Conservation (phyloP, 2,797 vertebrate genomes). For the Zalophus californianus region DNA sequence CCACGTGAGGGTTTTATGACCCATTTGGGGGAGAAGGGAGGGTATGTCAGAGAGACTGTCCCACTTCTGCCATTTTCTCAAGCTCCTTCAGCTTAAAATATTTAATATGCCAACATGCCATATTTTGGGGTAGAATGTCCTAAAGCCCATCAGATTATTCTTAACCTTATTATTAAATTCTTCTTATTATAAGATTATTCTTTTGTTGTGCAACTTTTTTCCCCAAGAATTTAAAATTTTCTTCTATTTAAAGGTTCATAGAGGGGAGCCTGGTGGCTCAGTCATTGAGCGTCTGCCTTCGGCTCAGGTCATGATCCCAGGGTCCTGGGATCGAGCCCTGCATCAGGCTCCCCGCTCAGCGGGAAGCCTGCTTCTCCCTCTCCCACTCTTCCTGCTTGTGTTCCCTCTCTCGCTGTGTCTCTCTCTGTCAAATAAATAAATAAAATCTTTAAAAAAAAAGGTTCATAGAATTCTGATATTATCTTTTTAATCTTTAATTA, state of each 20-base stretch:
- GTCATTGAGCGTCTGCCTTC: too few relatives aligned
- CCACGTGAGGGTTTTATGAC: not conserved
- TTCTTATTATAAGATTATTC: not conserved
- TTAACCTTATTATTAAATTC: not conserved
- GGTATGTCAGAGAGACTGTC: not conserved
- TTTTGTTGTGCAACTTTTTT: not conserved
- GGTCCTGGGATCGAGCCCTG: too few relatives aligned
- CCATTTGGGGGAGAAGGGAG: not conserved
- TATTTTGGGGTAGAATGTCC: not conserved
- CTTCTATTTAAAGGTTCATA: not conserved
- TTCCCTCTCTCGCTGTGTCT: too few relatives aligned
- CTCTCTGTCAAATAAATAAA: too few relatives aligned
- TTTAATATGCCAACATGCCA: not conserved
- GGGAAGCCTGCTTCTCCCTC: too few relatives aligned
- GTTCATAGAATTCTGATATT: not conserved
- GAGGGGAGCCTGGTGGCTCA: too few relatives aligned
- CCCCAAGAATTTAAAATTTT: not conserved
- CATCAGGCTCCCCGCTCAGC: too few relatives aligned
- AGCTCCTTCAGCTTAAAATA: not conserved
- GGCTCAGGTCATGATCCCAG: too few relatives aligned
- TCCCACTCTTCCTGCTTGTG: too few relatives aligned
- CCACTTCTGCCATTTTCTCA: not conserved
- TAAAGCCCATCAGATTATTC: not conserved
- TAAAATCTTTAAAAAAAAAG: not conserved
- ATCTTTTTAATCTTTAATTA: not conserved